phyloP scores from a whole-genome alignment of 92 coral and sea anemone species.

The Diadumene lineata region DNA sequence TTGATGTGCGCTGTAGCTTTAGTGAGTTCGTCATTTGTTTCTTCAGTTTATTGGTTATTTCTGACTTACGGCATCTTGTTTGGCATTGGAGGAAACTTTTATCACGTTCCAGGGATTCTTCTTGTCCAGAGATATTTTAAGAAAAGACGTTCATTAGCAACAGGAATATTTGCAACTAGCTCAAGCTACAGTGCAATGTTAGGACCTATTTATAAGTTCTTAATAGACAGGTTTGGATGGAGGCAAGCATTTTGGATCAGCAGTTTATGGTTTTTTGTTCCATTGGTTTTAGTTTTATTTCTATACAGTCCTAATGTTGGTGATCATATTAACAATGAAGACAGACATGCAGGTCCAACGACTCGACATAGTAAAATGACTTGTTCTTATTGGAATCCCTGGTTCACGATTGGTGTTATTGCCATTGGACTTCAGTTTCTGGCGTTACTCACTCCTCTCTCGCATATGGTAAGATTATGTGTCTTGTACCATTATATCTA shows the following conservation, averaged over 20 bases:
- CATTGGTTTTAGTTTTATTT: conserved; percentile 20
- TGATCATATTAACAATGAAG: neutral
- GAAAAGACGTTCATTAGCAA: conserved; percentile 56
- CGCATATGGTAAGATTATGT: conserved; percentile 62
- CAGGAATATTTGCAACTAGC: conserved; percentile 62
- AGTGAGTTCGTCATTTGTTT: conserved; percentile 44
- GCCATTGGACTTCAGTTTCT: conserved; percentile 25
- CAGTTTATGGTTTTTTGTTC: conserved; percentile 36
- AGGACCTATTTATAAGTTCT: conserved; percentile 51
- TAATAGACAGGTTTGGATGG: conserved; percentile 59
- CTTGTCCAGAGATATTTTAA: conserved; percentile 47
- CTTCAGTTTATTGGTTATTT: conserved; percentile 33
- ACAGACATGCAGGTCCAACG: neutral
- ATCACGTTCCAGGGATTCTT: conserved; percentile 44
- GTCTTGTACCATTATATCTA: neutral
- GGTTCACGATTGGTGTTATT: conserved; percentile 8
- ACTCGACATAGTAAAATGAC: neutral
- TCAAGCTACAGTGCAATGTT: conserved; percentile 54
- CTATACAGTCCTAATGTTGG: conserved; percentile 43
- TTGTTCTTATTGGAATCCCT: conserved; percentile 18
- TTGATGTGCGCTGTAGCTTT: conserved; percentile 35
- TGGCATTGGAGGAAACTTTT: conserved; percentile 60
- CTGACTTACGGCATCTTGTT: conserved; percentile 48
- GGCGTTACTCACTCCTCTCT: conserved; percentile 45
- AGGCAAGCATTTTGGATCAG: conserved; percentile 54